These are phyloP conservation scores for Amphiprion percula DNA, from an alignment of 2,113 vertebrate species.

Conservation along the genomic window DNA sequence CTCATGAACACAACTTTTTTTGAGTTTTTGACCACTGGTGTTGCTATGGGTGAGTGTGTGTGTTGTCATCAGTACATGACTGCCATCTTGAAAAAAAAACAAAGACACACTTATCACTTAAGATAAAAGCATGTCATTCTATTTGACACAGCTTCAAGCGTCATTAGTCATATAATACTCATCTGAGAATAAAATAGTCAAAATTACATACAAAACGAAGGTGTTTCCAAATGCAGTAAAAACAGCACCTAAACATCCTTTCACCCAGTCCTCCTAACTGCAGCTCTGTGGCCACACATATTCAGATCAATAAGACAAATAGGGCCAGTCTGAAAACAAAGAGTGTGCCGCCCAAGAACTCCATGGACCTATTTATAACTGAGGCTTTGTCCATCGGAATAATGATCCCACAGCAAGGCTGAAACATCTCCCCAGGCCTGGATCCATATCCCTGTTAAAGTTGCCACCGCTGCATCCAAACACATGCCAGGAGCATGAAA, in stretches of 20 bases:
- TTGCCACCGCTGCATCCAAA: slow-evolving; percentile 56
- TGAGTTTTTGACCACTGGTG: not conserved
- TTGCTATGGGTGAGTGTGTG: not conserved
- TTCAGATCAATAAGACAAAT: slow-evolving; percentile 85
- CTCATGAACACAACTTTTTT: not conserved
- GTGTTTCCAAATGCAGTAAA: slow-evolving; percentile 12
- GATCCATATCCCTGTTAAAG: slow-evolving; percentile 80
- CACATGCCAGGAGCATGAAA: slow-evolving; percentile 62
- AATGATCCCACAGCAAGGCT: slow-evolving; percentile 78
- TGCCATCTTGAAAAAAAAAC: not conserved
- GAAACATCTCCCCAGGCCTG: slow-evolving; percentile 73
- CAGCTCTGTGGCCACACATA: slow-evolving; percentile 64
- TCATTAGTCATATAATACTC: not conserved
- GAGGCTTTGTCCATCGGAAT: slow-evolving; percentile 77
- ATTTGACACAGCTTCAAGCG: not conserved
- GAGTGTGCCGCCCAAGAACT: slow-evolving; percentile 77
- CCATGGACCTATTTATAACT: slow-evolving; percentile 84
- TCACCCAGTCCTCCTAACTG: slow-evolving; percentile 20
- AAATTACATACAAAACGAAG: not conserved
- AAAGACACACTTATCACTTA: too few species aligned
- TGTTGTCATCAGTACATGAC: not conserved
- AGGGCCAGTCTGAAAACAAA: slow-evolving; percentile 79
- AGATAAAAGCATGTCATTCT: not conserved
- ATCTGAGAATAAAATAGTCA: not conserved
- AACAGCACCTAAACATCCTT: slow-evolving; percentile 28